Evolutionary conservation across 2,797 vertebrate genomes (phyloP).

Genomic region (Bradypodion ventrale): DNA sequence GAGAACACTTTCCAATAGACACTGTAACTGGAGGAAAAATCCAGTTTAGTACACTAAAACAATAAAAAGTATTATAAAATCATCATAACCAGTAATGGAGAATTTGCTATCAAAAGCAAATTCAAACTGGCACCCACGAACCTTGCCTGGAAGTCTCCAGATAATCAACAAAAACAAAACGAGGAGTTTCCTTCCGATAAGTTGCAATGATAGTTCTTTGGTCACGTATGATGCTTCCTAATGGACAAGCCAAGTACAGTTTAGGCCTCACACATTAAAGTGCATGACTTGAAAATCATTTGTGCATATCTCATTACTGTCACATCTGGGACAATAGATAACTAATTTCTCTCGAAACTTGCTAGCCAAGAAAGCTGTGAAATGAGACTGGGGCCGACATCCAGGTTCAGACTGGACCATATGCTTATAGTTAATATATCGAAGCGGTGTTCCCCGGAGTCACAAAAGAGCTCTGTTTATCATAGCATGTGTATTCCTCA

Average conservation of each 20-base stretch:
- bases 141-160: neutral
- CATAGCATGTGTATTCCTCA: too few relatives aligned
- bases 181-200: neutral
- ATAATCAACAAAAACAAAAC: neutral
- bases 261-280: neutral
- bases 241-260: neutral
- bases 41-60: too few relatives aligned
- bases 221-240: neutral
- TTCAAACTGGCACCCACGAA: conserved; percentile 44
- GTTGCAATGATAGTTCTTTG: neutral
- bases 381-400: too few relatives aligned
- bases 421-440: too few relatives aligned
- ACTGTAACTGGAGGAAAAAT: conserved; percentile 66
- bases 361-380: too few relatives aligned
- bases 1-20: conserved; percentile 59
- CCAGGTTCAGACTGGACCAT: too few relatives aligned
- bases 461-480: too few relatives aligned
- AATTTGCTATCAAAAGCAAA: conserved; percentile 29
- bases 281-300: neutral
- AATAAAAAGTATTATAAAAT: conserved; percentile 64
- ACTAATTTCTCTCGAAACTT: neutral
- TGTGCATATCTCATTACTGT: neutral
- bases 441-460: too few relatives aligned
- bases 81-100: conserved; percentile 39
- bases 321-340: neutral